phyloP scores from a whole-genome alignment of 2,113 vertebrate genomes.

The Nannobrachium achirus region DNA sequence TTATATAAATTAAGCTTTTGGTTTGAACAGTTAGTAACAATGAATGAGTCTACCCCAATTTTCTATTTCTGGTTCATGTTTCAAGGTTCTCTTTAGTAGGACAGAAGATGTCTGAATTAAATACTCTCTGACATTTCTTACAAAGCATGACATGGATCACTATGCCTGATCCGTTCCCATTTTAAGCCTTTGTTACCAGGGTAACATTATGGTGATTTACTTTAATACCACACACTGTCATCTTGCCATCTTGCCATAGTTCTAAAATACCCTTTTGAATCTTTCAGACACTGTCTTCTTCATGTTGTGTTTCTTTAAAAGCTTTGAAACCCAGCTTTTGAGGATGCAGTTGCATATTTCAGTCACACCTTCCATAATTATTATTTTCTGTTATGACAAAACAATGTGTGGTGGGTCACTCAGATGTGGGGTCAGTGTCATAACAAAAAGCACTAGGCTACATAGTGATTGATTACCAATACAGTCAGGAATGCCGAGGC shows the following conservation, averaged over 20 bases:
- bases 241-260: no score
- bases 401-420: conserved; percentile 26
- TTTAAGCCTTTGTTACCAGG: conserved; percentile 83
- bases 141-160: conserved; percentile 79
- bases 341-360: conserved; percentile 1
- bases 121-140: conserved; percentile 85
- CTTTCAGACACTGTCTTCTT: no score
- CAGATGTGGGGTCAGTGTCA: conserved; percentile 36
- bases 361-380: conserved; percentile 2
- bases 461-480: conserved; percentile 66
- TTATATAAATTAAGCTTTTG: no score
- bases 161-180: conserved; percentile 79
- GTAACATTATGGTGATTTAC: conserved; percentile 77
- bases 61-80: conserved; percentile 79
- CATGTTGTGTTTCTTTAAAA: not conserved
- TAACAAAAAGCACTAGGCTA: conserved; percentile 53
- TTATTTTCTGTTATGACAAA: conserved; percentile 49
- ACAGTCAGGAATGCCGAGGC: conserved; percentile 30
- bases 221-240: conserved; percentile 34
- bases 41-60: no score
- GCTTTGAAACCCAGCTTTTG: conserved; percentile 2
- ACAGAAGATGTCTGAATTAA: conserved; percentile 86
- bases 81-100: conserved; percentile 83
- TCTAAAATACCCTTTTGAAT: no score
- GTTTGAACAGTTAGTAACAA: no score